Evolutionary conservation across 2,797 vertebrate genomes (phyloP).

Genomic region (Oreochromis mossambicus): DNA sequence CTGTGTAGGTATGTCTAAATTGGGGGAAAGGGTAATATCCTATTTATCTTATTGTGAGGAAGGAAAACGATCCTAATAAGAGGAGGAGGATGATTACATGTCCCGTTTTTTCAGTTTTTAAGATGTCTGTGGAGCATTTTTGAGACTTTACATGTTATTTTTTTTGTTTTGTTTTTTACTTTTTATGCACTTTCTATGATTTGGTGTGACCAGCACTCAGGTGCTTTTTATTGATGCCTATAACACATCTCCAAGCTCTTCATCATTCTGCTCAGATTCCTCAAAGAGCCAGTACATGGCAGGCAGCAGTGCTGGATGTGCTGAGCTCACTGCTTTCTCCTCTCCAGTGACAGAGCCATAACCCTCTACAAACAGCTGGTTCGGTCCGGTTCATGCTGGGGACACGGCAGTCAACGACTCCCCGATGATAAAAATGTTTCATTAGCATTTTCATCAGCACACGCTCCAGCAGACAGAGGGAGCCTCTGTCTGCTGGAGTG

Average conservation of each 20-base stretch:
- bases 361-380: conserved; percentile 24
- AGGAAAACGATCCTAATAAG: neutral
- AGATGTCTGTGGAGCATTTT: neutral
- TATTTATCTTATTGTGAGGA: neutral
- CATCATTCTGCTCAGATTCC: conserved; percentile 20
- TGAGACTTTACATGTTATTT: neutral
- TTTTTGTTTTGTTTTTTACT: fast-evolving
- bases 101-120: neutral
- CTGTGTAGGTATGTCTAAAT: neutral
- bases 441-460: conserved; percentile 42
- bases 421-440: conserved; percentile 36
- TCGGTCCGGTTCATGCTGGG: conserved; percentile 22
- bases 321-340: conserved; percentile 27
- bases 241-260: neutral
- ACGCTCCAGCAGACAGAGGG: neutral
- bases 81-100: neutral
- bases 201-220: neutral
- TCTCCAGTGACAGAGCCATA: conserved; percentile 2
- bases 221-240: neutral
- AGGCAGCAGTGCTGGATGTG: neutral
- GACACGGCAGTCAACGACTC: conserved; percentile 21
- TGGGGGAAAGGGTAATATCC: neutral
- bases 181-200: neutral
- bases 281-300: neutral
- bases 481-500: conserved; percentile 10